Evolutionary conservation across 2,797 vertebrate genomes (phyloP).

Genomic region (Nyctibius grandis): DNA sequence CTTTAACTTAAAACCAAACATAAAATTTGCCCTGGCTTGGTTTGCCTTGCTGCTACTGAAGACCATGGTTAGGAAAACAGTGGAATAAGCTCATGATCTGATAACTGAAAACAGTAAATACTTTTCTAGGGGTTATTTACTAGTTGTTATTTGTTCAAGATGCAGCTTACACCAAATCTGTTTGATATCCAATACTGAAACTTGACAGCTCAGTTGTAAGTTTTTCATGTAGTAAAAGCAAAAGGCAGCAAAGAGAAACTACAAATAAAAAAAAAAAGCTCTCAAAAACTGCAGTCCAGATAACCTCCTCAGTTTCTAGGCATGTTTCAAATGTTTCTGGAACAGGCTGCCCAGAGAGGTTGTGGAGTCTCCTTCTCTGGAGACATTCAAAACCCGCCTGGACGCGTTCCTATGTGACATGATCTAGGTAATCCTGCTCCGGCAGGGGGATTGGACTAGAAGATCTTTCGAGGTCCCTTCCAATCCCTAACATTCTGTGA

Average conservation of each 20-base stretch:
- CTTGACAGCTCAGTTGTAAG: not conserved
- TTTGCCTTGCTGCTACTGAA: not conserved
- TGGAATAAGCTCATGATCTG: not conserved
- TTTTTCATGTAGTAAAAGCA: not conserved
- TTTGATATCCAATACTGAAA: not conserved
- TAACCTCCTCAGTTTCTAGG: too few relatives aligned
- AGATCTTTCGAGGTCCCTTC: too few relatives aligned
- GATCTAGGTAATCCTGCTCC: too few relatives aligned
- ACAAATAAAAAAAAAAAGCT: not conserved
- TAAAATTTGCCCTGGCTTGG: not conserved
- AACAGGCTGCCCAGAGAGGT: too few relatives aligned
- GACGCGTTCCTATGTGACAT: too few relatives aligned
- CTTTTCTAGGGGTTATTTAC: not conserved
- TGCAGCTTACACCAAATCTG: not conserved
- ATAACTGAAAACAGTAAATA: not conserved
- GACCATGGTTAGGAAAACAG: not conserved
- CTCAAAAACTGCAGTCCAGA: not conserved
- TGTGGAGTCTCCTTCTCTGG: too few relatives aligned
- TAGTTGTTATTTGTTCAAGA: not conserved
- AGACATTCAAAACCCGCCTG: too few relatives aligned
- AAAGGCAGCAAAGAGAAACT: not conserved
- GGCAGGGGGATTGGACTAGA: too few relatives aligned
- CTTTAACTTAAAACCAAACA: not conserved
- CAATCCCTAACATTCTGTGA: too few relatives aligned
- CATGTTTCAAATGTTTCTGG: too few relatives aligned